Conservation (phyloP, 1,140 invertebrate genomes). For the Papilio xuthus region DNA sequence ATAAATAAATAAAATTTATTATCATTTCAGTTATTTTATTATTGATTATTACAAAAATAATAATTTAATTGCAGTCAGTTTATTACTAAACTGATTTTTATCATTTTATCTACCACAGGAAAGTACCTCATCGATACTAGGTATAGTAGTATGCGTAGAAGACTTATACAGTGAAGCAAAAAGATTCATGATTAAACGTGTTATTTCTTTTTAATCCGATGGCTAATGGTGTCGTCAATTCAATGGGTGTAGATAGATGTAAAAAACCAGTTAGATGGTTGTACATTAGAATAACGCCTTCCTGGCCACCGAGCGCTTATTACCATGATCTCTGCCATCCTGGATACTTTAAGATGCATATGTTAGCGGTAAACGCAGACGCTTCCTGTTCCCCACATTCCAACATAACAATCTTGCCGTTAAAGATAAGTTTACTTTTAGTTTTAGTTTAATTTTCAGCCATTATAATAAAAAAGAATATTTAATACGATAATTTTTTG, state of each 20-base stretch:
- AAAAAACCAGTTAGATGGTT: constrained; percentile 13
- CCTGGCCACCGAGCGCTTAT: constrained; percentile 1
- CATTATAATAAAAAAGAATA: too few species aligned
- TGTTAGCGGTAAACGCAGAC: constrained; percentile 6
- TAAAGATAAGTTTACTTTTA: background rate
- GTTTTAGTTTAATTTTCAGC: background rate
- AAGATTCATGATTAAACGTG: background rate
- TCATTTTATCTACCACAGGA: background rate
- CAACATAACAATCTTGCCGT: background rate
- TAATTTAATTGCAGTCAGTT: background rate
- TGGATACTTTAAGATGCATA: constrained; percentile 6
- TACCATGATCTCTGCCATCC: constrained; percentile 10
- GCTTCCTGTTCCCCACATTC: background rate
- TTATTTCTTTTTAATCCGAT: background rate
- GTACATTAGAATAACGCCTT: constrained; percentile 15
- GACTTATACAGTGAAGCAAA: background rate
- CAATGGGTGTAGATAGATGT: background rate
- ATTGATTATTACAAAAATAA: too few species aligned
- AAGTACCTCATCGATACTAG: too few species aligned
- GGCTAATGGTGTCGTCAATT: background rate
- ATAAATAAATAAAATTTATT: too few species aligned
- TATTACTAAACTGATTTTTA: background rate
- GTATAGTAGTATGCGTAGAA: background rate
- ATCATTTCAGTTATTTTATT: background rate
- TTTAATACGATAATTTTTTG: too few species aligned